Evolutionary conservation across 2,888 invertebrate species (phyloP).

Genomic region (Habrosyne pyritoides): DNA sequence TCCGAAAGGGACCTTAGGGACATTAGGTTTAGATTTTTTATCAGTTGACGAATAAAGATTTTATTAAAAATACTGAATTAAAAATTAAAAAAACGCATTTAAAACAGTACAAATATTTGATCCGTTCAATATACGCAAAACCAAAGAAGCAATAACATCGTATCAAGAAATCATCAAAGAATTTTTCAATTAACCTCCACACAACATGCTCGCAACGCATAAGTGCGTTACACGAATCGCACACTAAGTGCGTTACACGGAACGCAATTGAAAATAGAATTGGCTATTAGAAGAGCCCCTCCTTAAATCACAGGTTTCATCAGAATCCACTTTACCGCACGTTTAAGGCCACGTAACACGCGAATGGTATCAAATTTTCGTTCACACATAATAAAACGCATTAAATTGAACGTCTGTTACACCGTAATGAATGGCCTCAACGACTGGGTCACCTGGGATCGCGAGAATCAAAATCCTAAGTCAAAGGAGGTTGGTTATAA

Average conservation of each 20-base stretch:
- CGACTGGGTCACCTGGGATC: too few species aligned
- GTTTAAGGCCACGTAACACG: conserved; percentile 54
- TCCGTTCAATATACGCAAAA: not conserved
- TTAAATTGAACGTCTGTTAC: conserved; percentile 51
- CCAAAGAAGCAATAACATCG: not conserved
- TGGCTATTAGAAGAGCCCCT: conserved; percentile 50
- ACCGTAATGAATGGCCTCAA: conserved; percentile 33
- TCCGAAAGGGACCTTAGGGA: too few species aligned
- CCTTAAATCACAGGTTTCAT: conserved; percentile 58
- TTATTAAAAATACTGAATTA: too few species aligned
- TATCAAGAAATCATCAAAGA: not conserved
- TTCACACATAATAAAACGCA: conserved; percentile 76
- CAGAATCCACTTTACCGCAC: conserved; percentile 49
- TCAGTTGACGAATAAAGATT: too few species aligned
- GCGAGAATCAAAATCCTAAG: too few species aligned
- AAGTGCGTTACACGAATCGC: not conserved
- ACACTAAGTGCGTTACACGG: conserved; percentile 21
- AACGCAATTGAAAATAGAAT: conserved; percentile 56
- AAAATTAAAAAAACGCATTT: too few species aligned
- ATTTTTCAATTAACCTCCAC: not conserved
- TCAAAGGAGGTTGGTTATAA: too few species aligned
- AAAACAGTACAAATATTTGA: too few species aligned
- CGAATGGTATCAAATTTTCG: conserved; percentile 71
- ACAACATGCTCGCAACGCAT: not conserved
- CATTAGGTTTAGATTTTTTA: too few species aligned